Base-by-base conservation (phyloP, 2,113 vertebrate species). In the Phylloscopus trochilus region DNA sequence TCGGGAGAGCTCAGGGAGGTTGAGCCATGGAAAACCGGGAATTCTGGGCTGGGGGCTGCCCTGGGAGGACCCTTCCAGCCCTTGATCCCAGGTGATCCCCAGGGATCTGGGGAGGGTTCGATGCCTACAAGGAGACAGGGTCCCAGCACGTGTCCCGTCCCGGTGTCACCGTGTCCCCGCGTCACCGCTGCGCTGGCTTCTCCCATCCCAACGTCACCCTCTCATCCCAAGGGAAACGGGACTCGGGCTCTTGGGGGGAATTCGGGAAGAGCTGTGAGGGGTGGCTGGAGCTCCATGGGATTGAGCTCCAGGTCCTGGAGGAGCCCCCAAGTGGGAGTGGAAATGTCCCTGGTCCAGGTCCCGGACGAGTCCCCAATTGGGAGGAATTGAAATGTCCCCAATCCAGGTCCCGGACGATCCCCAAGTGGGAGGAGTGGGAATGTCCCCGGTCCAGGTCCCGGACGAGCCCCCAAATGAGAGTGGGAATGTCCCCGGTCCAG, bases 71-170 rank as follows among this genome's bases (percentile, higher is more conserved):
- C 22, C 64, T 28, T 5, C 66, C 49, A 21, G 58, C 16, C 66
- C 24, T 31, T 1, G 31, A 43, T 52, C 39, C 9, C 4, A 2
- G 59, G 11, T 2, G 22, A 30, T 43, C 6, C 58, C 2, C 0
- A 15, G 0, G 78, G 86, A 19, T 33, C 59, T 2, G 33, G 86
- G 77, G 23, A 58, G 51, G 51, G 31, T 52, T 86, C 33, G 86
- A 7, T 3, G 96, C 95, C 97, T 95, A 95, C 96, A 93, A 96
- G 96, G 97, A 95, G 64, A 68, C 91, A 52, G 95, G 96, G 83
- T 69, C 75, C 69, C 78, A 24, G 92, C 92, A 49, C 95, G 87
- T 56, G 56, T 88, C 81, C 67, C 2, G 11, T 22, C 68, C 67
- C 33, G 14, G 4, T 68, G 43, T 67, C 62, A 33, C 49, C 9